Evolutionary conservation across 1,140 invertebrate species (phyloP), one percentile per base, ranked within the genome.

Genomic region (Euura lappo): DNA sequence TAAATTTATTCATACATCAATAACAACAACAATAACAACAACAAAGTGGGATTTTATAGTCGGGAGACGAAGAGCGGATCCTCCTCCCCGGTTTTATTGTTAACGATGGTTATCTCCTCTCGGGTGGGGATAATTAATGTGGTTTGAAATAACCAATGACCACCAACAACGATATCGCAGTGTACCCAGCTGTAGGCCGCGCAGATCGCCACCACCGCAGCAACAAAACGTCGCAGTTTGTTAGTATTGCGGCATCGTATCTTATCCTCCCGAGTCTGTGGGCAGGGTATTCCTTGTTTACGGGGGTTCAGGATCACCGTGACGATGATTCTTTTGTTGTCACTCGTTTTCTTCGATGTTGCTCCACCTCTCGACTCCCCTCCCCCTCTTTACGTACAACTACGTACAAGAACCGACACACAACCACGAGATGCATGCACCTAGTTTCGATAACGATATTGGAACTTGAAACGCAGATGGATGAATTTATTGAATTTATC

Each of bases 331-430:
- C 51, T 60, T 8, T 11, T 8, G 8, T n/a, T 60, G 51, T 60
- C 51, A n/a, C 5, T 60, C 5, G 10, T 8, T 60, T 6, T 60
- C 3, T 5, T n/a, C 51, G 0, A 3, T 60, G 3, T 4, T n/a
- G 8, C 51, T 60, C 51, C n/a, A 8, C n/a, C 51, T 60, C 51
- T 60, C 51, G 3, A 2, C 13, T 6, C 13, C 51, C 5, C 6
- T 60, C 51, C 13, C 51, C 3, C 51, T 60, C 51, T 60, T n/a
- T 10, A 4, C 44, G 66, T 11, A 3, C 66, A 68, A 68, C 66
- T 44, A 74, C 44, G n/a, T 28, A 43, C 71, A 13, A 65, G 66
- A 47, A 71, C 69, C 68, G 44, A 73, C 68, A 65, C 28, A 46
- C 42, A 43, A n/a, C n/a, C 10, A 60, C 51, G 13, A 11, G 51